Conservation (phyloP, 2,113 vertebrate species). For the Pituophis catenifer region DNA sequence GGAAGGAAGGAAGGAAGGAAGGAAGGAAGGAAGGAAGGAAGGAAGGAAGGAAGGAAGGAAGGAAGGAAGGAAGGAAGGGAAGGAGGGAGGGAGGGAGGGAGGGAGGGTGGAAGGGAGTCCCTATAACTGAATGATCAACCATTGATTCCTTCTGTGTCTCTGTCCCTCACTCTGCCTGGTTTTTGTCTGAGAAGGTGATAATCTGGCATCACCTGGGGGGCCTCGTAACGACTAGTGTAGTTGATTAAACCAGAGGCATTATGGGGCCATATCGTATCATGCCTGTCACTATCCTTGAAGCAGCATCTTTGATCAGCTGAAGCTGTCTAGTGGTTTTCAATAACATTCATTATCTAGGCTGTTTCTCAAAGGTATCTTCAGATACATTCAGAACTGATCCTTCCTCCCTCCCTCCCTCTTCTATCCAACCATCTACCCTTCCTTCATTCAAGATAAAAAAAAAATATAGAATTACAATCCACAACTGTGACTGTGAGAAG, state of each 20-base stretch:
- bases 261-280: not conserved
- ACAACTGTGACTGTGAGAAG: not conserved
- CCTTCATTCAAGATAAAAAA: no score
- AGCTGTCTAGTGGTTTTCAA: not conserved
- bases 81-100: not conserved
- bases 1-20: no score
- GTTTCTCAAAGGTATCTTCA: not conserved
- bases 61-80: not conserved
- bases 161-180: not conserved
- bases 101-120: not conserved
- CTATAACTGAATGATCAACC: not conserved
- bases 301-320: not conserved
- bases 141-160: not conserved
- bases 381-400: not conserved
- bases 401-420: no score
- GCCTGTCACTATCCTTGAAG: not conserved
- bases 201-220: not conserved
- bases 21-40: no score
- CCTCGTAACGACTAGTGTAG: not conserved
- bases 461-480: not conserved
- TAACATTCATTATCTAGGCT: not conserved
- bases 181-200: not conserved
- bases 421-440: no score
- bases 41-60: no score
- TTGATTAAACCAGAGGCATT: not conserved